Base-by-base conservation (phyloP, 2,888 invertebrate species). In the Erebia epiphron region DNA sequence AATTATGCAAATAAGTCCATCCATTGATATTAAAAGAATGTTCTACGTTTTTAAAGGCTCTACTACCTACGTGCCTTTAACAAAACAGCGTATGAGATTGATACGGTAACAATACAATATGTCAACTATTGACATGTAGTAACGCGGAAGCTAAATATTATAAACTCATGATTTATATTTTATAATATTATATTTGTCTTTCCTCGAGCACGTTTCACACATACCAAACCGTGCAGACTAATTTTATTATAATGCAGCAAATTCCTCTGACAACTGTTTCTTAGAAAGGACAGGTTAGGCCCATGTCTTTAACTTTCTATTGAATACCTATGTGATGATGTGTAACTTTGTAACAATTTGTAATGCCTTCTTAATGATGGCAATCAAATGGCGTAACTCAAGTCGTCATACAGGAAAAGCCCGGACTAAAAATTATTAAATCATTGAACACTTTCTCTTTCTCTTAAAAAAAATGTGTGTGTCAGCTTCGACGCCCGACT, bases 221-320 rank as follows among this genome's bases (percentile, higher is more conserved):
- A 54, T 54, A 54, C 18, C 65, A 35, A 54, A 11, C 4, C 8
- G 18, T 65, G 8, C 14, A 16, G 43, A 46, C 16, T 18, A 46
- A 66, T 46, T 66, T 66, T 35, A 4, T 26, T 26, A 21, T 66
- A 66, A 66, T 66, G 65, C 65, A 66, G 56, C 56, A 18, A 66
- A 66, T 66, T 66, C 46, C 56, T 66, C 21, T 14, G 49, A 8
- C 56, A 43, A 66, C 43, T 18, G 56, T 66, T 66, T 66, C 66
- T 66, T 9, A 57, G 66, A 66, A 66, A 21, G 21, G 14, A 56
- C 21, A 43, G 10, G 41, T 56, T 9, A 43, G 18, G 46, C 56
- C 56, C 21, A 21, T 21, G 43, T 46, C 16, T 26, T 66, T 66
- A 46, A 54, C 56, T 66, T 66, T 56, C 66, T 5, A 43, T 41